Conservation (phyloP, 1,140 invertebrate species). For the Trypoxylus dichotomus region DNA sequence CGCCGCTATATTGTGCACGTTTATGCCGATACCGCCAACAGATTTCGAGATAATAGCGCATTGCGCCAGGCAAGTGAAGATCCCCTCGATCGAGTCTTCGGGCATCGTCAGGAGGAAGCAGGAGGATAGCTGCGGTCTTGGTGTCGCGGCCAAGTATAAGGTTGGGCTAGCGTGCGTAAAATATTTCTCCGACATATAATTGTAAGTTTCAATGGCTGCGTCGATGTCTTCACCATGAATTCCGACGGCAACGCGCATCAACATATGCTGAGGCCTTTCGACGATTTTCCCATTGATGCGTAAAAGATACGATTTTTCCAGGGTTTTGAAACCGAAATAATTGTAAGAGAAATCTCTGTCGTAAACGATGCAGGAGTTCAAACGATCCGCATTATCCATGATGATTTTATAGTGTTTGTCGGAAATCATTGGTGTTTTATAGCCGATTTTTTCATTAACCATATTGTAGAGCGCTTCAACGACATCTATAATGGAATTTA, state of each 20-base stretch:
- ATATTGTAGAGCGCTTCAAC: conserved; percentile 85
- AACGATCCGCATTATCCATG: conserved; percentile 79
- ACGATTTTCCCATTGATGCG: conserved; percentile 93
- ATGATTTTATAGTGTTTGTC: conserved; percentile 83
- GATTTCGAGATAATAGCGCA: conserved; percentile 97
- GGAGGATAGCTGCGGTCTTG: conserved; percentile 89
- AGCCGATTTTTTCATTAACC: conserved; percentile 71
- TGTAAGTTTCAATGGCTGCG: conserved; percentile 94
- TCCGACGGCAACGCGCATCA: conserved; percentile 96
- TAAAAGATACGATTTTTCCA: conserved; percentile 93
- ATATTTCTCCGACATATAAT: conserved; percentile 92
- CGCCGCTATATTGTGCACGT: conserved; percentile 94
- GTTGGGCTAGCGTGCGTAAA: conserved; percentile 99
- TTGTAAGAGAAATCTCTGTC: conserved; percentile 97
- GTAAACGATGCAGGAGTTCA: conserved; percentile 97
- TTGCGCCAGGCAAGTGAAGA: conserved; percentile 91
- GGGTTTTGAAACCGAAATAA: conserved; percentile 99
- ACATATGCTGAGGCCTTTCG: conserved; percentile 97
- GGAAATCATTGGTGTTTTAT: conserved; percentile 81
- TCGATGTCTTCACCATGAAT: conserved; percentile 96
- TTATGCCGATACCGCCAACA: conserved; percentile 96
- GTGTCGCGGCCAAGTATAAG: conserved; percentile 93
- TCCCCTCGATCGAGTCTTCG: conserved; percentile 98
- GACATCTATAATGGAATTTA: conserved; percentile 72
- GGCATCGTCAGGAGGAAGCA: conserved; percentile 96